Evolutionary conservation across 2,113 vertebrate species (phyloP), one percentile per base, ranked within the genome.

Genomic region (Ifrita kowaldi): DNA sequence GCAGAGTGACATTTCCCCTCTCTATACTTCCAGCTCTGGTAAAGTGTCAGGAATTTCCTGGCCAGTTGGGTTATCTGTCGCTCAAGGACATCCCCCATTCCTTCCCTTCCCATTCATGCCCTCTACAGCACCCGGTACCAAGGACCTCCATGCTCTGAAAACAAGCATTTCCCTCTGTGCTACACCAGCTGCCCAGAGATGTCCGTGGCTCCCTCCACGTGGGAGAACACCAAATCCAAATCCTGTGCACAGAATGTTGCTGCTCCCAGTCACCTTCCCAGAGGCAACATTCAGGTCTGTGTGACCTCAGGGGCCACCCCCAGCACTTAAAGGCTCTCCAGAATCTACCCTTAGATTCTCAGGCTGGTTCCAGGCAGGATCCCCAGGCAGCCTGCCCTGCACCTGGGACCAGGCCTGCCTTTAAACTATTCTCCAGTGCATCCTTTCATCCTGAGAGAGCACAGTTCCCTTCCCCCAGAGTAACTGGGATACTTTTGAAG

Each of bases 141-240:
- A 13, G 5, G 6, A 7, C 1, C 52, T 37, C 37, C 52, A 1
- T 2, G 2, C 42, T 26, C 39, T 28, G 53, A 7, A 23, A 35
- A 39, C 6, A 21, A 26, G 1, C 1, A 4, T 22, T 74, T 22
- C 71, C 30, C 57, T 53, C 10, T 0, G 0, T 4, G 21, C 46
- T 4, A 3, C 47, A 9, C 18, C 78, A 33, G 23, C 22, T 13
- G 11, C 55, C 46, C 55, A n/a, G 8, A 2, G 10, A 18, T 0
- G 1, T 1, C 52, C 1, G 3, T 0, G 6, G 37, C 5, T 22
- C 26, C n/a, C 50, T 44, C 37, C 4, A 1, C 0, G 0, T 1
- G 42, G 60, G 22, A 63, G 6, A 26, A 1, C 12, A 7, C 15
- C 52, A 18, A 11, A 20, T 1, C 30, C 82, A 26, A 18, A 11